phyloP scores from a whole-genome alignment of 1,140 invertebrate species.

The Sarcophaga bullata region DNA sequence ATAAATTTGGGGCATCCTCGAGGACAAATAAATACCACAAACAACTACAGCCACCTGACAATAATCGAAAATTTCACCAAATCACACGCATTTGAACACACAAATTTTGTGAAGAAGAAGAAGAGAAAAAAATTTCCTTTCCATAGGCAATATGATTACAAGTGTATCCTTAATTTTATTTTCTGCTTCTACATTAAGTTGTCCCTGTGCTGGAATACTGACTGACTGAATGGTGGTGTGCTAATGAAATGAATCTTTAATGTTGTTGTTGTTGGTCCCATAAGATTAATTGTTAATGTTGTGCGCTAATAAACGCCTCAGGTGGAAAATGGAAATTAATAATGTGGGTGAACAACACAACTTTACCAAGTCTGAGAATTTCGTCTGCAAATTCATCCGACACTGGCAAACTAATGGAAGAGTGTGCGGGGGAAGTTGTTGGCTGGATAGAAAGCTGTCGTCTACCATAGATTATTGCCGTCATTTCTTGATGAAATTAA shows the following conservation, averaged over 20 bases:
- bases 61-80: neutral
- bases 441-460: neutral
- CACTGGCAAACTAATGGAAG: neutral
- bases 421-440: neutral
- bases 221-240: neutral
- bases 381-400: neutral
- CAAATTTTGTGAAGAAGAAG: too few relatives aligned
- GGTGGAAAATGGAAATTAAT: conserved; percentile 45
- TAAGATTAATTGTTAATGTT: conserved; percentile 45
- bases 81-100: neutral
- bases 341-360: conserved; percentile 10
- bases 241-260: neutral
- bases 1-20: neutral
- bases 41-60: neutral
- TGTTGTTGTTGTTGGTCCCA: conserved; percentile 5
- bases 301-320: conserved; percentile 42
- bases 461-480: neutral
- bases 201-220: neutral
- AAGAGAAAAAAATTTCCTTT: conserved; percentile 1
- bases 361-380: conserved; percentile 6
- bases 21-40: neutral
- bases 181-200: neutral
- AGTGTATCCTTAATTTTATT: neutral
- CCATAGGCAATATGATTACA: conserved; percentile 2
- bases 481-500: neutral